Base-by-base conservation (phyloP, 1,140 invertebrate genomes). In the Hylyphantes graminicola region DNA sequence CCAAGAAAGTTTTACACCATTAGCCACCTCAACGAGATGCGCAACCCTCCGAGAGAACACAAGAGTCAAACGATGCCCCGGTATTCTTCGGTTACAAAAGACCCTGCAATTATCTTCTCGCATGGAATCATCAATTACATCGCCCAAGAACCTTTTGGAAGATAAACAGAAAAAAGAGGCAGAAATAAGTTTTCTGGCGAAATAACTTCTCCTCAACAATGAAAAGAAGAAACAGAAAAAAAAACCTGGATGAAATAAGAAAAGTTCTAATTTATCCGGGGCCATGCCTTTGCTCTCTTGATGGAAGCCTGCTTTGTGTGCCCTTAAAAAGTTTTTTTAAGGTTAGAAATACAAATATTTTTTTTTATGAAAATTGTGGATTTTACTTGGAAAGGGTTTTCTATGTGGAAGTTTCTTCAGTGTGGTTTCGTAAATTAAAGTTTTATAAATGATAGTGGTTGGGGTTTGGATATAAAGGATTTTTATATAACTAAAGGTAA, bases 31-130 rank as follows among this genome's bases (percentile, higher is more conserved):
- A 78, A 55, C n/a, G 7, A 51, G 48, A 67, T 54, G 35, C 61
- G 53, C 55, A 65, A 54, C 63, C 76, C 54, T 78, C 51, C 21
- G 17, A 78, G 21, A 35, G 35, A 35, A 35, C 17, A 55, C 63
- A 7, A 48, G 63, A 76, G 74, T 76, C 76, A 78, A 67, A 67
- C 63, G 61, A 67, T 21, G 50, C 76, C 17, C 51, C 61, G 48
- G 61, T 55, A 78, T 78, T 67, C 76, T 78, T 78, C 55, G 17
- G 63, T 78, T 78, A 78, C 76, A 78, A 78, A 78, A 78, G 63
- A 35, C 64, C 50, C n/a, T 54, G 76, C 76, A 78, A 78, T 78
- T 78, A 78, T 78, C 76, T 67, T 78, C 55, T 35, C 61, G n/a
- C 63, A 17, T 50, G 54, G 67, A 78, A 78, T 78, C 76, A 78